These are phyloP conservation scores for Neoitamus cyanurus DNA, from an alignment of 2,888 invertebrate species.

Conservation along the genomic window DNA sequence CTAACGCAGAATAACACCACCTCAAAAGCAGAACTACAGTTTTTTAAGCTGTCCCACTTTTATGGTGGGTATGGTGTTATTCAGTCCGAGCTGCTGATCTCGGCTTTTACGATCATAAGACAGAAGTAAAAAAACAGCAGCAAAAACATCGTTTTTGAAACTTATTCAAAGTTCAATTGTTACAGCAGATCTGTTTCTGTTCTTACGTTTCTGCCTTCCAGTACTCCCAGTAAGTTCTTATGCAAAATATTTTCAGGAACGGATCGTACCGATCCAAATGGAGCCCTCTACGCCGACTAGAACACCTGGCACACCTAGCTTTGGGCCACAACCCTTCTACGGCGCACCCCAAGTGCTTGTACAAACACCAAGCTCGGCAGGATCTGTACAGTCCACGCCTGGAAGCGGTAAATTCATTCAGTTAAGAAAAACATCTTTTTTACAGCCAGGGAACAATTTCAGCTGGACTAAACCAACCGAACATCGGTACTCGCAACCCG, in stretches of 20 bases:
- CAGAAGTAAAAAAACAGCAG: too few relatives aligned
- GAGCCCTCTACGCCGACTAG: constrained; percentile 61
- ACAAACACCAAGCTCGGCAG: constrained; percentile 54
- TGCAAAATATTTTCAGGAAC: constrained; percentile 59
- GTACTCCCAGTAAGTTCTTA: background rate
- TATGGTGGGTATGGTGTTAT: too few relatives aligned
- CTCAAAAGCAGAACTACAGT: too few relatives aligned
- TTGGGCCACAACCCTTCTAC: constrained; percentile 60
- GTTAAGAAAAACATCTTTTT: background rate
- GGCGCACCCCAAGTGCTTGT: constrained; percentile 57
- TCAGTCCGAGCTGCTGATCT: too few relatives aligned
- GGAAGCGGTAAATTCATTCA: constrained; percentile 56
- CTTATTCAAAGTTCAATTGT: too few relatives aligned
- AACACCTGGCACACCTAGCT: constrained; percentile 57
- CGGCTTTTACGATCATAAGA: too few relatives aligned
- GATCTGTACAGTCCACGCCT: constrained; percentile 51
- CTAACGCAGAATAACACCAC: too few relatives aligned
- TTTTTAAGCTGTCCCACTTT: too few relatives aligned
- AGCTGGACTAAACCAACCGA: background rate
- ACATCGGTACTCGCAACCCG: constrained; percentile 59
- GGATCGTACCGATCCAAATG: constrained; percentile 65
- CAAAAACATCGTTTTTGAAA: too few relatives aligned
- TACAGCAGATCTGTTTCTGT: too few relatives aligned
- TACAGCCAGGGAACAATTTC: background rate
- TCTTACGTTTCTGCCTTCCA: too few relatives aligned